Percentiles rank a stretch among this genome's conserved stretches.
Evolutionary conservation across 1,140 invertebrate genomes (phyloP).

Genomic region (Palaemon carinicauda): DNA sequence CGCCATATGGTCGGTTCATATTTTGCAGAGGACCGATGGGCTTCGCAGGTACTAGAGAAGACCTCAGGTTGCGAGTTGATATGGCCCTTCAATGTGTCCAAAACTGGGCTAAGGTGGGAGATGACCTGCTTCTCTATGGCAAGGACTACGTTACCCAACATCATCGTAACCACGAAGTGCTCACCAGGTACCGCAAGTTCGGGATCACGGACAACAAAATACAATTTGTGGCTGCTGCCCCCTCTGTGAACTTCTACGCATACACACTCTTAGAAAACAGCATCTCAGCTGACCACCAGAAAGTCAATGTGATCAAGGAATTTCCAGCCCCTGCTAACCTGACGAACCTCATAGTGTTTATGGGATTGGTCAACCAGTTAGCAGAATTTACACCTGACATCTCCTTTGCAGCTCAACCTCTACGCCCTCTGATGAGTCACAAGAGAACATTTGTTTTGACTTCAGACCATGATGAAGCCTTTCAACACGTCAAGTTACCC

Average conservation of each 20-base stretch:
- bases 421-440: no score
- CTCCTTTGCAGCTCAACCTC: no score
- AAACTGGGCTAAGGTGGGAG: no score
- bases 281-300: background rate
- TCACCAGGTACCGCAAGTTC: background rate
- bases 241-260: background rate
- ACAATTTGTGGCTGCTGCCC: background rate
- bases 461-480: no score
- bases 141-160: background rate
- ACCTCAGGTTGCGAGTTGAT: background rate
- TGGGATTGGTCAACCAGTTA: no score
- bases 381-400: no score
- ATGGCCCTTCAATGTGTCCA: background rate
- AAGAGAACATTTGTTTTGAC: no score
- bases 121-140: background rate
- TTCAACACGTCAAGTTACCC: background rate
- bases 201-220: no score
- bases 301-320: background rate
- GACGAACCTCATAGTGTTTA: background rate
- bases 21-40: background rate
- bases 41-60: background rate
- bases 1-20: background rate
- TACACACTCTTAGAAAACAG: background rate
- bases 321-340: background rate
- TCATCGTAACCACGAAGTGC: background rate